Percentiles rank a stretch among this genome's conserved stretches.
These are phyloP conservation scores for Drosophila prostipennis DNA, from an alignment of 2,888 invertebrate genomes.

Conservation along the genomic window DNA sequence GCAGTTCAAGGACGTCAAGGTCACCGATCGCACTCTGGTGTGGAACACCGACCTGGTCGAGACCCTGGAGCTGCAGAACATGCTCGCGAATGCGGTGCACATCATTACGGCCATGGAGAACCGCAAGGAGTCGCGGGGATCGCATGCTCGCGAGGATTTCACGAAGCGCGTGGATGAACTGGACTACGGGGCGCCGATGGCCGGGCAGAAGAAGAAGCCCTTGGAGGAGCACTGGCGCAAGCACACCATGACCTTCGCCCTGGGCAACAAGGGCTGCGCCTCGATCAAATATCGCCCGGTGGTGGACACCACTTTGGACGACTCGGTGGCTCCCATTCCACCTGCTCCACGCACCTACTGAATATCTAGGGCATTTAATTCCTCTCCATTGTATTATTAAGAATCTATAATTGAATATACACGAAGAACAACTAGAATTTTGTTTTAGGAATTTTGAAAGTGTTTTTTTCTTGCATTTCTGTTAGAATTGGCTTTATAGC, in stretches of 20 bases:
- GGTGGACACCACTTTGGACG: constrained; percentile 95
- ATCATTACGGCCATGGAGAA: constrained; percentile 96
- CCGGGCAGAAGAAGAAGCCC: constrained; percentile 91
- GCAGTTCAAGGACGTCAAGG: constrained; percentile 90
- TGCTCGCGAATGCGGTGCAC: constrained; percentile 95
- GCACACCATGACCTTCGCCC: constrained; percentile 93
- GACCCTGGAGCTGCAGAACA: constrained; percentile 97
- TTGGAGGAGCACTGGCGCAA: constrained; percentile 98
- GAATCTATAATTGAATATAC: no score
- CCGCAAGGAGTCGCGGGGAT: constrained; percentile 97
- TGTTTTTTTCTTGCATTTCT: no score
- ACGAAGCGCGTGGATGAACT: constrained; percentile 94
- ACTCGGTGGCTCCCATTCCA: constrained; percentile 93
- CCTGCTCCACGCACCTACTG: constrained; percentile 96
- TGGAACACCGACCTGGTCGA: constrained; percentile 99
- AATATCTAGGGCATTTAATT: neutral
- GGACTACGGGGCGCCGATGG: constrained; percentile 93
- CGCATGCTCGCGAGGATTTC: constrained; percentile 98
- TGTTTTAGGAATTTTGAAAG: no score
- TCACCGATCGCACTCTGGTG: constrained; percentile 90
- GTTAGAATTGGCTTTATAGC: no score
- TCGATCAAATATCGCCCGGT: constrained; percentile 94
- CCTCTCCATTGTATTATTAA: no score
- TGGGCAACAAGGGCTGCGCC: constrained; percentile 91
- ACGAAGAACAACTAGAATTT: no score